Percentiles rank a stretch among this genome's conserved stretches.
These are phyloP conservation scores for Drosophila putrida DNA, from an alignment of 2,888 invertebrate species.

Conservation along the genomic window DNA sequence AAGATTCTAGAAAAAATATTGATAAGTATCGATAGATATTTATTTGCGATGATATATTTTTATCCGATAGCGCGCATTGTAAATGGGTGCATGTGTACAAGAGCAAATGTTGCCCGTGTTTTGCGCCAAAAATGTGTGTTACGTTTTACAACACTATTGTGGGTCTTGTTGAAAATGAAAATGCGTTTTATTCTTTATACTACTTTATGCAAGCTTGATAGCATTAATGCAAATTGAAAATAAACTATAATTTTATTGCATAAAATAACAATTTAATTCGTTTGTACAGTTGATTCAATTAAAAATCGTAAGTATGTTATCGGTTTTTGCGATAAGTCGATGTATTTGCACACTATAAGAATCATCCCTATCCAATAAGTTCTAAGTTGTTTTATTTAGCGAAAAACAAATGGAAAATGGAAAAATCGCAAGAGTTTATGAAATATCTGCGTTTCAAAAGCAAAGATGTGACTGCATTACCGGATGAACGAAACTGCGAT, in stretches of 20 bases:
- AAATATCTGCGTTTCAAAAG: constrained; percentile 21
- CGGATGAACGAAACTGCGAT: constrained; percentile 11
- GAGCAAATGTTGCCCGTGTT: neutral
- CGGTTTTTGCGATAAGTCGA: constrained; percentile 14
- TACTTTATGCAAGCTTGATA: neutral
- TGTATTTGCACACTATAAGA: neutral
- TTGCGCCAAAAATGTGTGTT: constrained; percentile 22
- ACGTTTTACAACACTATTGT: constrained; percentile 21
- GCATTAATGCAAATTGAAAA: neutral
- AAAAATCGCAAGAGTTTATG: constrained; percentile 10
- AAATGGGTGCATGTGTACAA: neutral
- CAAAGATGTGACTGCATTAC: neutral
- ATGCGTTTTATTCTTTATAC: neutral
- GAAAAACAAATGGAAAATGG: constrained; percentile 25
- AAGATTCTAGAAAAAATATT: too few relatives aligned
- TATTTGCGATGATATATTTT: too few relatives aligned
- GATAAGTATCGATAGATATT: too few relatives aligned
- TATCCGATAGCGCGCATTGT: neutral
- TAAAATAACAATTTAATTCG: neutral
- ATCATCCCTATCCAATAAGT: constrained; percentile 15
- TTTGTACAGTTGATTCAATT: neutral
- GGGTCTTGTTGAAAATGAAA: neutral
- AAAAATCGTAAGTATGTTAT: constrained; percentile 5
- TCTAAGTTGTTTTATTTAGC: constrained; percentile 12
- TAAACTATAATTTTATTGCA: neutral